phyloP scores from a whole-genome alignment of 2,888 invertebrate genomes.

The Scotopteryx bipunctaria region DNA sequence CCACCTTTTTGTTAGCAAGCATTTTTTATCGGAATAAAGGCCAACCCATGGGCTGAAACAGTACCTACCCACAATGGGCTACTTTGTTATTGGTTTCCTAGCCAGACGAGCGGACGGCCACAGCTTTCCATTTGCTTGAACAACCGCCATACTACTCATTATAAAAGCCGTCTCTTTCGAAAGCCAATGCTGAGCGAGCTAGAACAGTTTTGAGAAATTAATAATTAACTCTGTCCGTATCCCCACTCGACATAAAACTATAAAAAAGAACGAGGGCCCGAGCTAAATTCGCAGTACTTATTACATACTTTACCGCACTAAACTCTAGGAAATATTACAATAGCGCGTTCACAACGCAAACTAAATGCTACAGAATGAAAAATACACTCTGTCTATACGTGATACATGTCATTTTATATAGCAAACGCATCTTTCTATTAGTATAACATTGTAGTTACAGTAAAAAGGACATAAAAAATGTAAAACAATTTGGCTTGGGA shows the following conservation, averaged over 20 bases:
- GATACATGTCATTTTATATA: constrained; percentile 12
- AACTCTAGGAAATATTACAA: constrained; percentile 46
- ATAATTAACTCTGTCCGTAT: constrained; percentile 36
- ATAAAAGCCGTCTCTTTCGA: constrained; percentile 18
- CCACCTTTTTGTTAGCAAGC: constrained; percentile 30
- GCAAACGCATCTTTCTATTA: neutral
- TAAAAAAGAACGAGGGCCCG: constrained; percentile 35
- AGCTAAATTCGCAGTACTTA: constrained; percentile 44
- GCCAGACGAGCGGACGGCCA: neutral
- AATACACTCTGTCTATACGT: constrained; percentile 10
- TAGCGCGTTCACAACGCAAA: constrained; percentile 29
- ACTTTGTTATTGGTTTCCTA: neutral
- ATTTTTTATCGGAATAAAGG: too few species aligned
- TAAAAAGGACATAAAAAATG: constrained; percentile 5
- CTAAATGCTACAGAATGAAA: constrained; percentile 1
- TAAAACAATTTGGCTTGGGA: neutral
- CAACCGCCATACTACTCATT: constrained; percentile 21
- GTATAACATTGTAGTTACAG: constrained; percentile 8
- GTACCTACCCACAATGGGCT: neutral
- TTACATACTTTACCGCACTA: constrained; percentile 32
- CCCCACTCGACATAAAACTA: constrained; percentile 28
- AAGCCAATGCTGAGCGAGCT: constrained; percentile 20
- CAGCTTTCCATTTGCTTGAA: constrained; percentile 6
- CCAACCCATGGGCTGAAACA: constrained; percentile 11
- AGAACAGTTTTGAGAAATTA: constrained; percentile 39